These are phyloP conservation scores for Lagocephalus sceleratus DNA, from an alignment of 2,797 vertebrate species.

Conservation along the genomic window DNA sequence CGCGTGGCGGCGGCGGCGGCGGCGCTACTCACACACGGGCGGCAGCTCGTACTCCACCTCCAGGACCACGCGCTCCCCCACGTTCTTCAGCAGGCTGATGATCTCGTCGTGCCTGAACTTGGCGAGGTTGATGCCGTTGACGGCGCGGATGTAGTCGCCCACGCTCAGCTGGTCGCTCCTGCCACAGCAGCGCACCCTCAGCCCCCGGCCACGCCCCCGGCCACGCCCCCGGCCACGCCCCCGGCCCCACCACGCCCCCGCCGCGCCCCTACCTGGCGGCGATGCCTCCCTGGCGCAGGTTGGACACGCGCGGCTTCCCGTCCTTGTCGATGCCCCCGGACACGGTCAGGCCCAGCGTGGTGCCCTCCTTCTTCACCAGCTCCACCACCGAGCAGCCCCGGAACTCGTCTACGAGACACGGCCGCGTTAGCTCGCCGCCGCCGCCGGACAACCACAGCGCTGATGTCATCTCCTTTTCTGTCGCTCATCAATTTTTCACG, in stretches of 20 bases:
- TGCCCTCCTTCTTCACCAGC: constrained; percentile 98
- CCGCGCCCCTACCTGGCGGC: constrained; percentile 87
- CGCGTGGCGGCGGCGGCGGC: no score
- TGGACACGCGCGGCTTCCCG: constrained; percentile 94
- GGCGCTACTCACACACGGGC: constrained; percentile 84
- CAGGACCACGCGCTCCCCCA: constrained; percentile 91
- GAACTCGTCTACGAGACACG: constrained; percentile 86
- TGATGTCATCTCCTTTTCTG: constrained; percentile 41
- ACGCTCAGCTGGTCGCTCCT: constrained; percentile 97
- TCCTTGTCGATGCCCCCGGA: constrained; percentile 97
- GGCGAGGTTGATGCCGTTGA: constrained; percentile 95
- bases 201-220: no score
- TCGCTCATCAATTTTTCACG: constrained; percentile 45
- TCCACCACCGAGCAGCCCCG: constrained; percentile 94
- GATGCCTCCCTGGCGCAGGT: constrained; percentile 96
- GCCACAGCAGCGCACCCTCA: constrained; percentile 1
- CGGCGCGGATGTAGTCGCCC: constrained; percentile 94
- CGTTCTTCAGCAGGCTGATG: constrained; percentile 96
- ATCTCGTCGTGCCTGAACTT: constrained; percentile 98
- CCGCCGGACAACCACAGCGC: constrained; percentile 13
- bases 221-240: no score
- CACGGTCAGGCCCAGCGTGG: constrained; percentile 93
- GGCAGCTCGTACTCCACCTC: constrained; percentile 96
- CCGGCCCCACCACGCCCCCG: no score
- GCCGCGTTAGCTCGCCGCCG: no score